Base-by-base conservation (phyloP, 1,140 invertebrate genomes). In the Musca domestica region DNA sequence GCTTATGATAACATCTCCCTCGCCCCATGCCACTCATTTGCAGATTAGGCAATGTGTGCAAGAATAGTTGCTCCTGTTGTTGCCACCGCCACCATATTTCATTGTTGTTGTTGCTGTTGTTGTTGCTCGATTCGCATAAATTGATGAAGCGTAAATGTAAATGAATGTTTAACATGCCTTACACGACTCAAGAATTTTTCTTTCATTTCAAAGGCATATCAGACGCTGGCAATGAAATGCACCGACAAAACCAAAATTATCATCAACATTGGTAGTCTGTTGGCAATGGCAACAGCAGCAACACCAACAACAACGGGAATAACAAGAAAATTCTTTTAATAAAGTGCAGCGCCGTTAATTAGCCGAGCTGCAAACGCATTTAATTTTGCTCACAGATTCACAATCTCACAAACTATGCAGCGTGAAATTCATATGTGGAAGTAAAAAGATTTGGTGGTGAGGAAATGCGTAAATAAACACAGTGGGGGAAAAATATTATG, bases 131-230 rank as follows among this genome's bases (percentile, higher is more conserved):
- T 6, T 61, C 56, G 7, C 41, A 61, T 41, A 19, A 41, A 61
- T 61, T 34, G 56, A 61, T 61, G 56, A 61, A 61, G 56, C 56
- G 56, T 61, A 61, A 61, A 61, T 61, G 56, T 61, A 61, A 61
- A 61, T 61, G 56, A 27, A 61, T 61, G 56, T 61, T 61, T 61
- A 19, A 61, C 56, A 61, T 61, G 56, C 56, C 14, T 19, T 30
- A 61, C 56, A 61, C 20, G 17, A 61, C 41, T 34, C 56, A 61
- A 34, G n/a, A 61, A 34, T 10, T 61, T 34, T 19, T 61, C n/a
- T 61, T 41, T 41, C 34, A 41, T 41, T 41, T 41, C 34, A 41
- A 41, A 41, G 34, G 34, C 6, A 7, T 12, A 5, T 41, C 2
- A 41, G 2, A 41, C 6, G 12, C 34, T 41, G 34, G 34, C 4